Percentiles rank a stretch among this genome's conserved stretches.
These are phyloP conservation scores for Falco concolor DNA, from an alignment of 2,797 vertebrate species.

Conservation along the genomic window DNA sequence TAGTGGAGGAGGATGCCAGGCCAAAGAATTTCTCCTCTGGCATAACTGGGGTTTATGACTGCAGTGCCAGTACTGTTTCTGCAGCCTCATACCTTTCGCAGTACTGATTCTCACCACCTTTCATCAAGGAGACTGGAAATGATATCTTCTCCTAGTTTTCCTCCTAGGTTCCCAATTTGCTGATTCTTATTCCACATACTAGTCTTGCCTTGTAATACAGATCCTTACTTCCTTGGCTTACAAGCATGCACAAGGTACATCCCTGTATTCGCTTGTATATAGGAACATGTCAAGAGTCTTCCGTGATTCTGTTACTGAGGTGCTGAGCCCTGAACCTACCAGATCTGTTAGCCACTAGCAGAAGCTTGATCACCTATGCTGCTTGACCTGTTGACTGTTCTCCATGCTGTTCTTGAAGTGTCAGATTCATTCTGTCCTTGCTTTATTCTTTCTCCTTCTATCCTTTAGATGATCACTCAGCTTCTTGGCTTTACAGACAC, in stretches of 20 bases:
- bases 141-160: background rate
- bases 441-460: background rate
- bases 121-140: background rate
- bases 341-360: background rate
- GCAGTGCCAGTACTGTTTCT: background rate
- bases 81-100: background rate
- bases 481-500: background rate
- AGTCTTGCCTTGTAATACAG: background rate
- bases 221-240: background rate
- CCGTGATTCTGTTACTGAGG: background rate
- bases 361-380: background rate
- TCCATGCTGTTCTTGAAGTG: background rate
- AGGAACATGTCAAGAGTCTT: background rate
- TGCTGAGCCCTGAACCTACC: background rate
- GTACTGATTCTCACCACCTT: background rate
- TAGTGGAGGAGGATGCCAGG: background rate
- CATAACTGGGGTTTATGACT: background rate
- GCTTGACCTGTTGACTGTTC: background rate
- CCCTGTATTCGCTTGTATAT: background rate
- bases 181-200: background rate
- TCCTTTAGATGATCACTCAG: background rate
- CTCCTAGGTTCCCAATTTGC: background rate
- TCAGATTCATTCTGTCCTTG: background rate
- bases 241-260: background rate
- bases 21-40: background rate